Conservation (phyloP, 2,888 invertebrate genomes). For the Dryomyza anilis region DNA sequence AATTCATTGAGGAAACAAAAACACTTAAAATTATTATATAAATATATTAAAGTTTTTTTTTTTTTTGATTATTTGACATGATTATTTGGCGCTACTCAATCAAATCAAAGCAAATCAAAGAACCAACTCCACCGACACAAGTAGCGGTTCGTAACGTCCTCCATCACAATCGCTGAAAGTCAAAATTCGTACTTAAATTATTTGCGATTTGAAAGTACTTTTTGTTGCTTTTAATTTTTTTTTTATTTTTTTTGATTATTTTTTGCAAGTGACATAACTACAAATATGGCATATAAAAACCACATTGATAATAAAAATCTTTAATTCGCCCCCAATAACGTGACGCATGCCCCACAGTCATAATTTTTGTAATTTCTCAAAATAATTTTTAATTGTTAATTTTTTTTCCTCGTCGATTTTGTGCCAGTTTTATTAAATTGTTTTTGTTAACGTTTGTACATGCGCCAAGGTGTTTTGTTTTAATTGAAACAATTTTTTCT, state of each 20-base stretch:
- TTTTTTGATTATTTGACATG: too few species aligned
- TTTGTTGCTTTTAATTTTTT: background rate
- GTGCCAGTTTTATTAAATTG: background rate
- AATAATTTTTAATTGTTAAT: background rate
- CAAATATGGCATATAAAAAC: background rate
- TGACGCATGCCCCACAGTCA: conserved; percentile 16
- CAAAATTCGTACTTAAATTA: too few species aligned
- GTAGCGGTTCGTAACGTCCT: background rate
- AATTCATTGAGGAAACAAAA: too few species aligned
- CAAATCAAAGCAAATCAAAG: too few species aligned
- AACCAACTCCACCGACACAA: background rate
- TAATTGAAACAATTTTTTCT: conserved; percentile 22
- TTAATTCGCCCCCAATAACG: conserved; percentile 20
- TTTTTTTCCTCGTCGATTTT: background rate
- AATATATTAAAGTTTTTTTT: too few species aligned
- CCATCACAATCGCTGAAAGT: background rate
- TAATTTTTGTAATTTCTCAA: background rate
- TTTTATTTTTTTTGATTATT: background rate
- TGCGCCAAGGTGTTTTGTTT: background rate
- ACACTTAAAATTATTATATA: too few species aligned
- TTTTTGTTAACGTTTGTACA: background rate
- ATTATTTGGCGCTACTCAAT: too few species aligned
- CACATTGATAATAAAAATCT: background rate
- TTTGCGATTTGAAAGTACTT: too few species aligned
- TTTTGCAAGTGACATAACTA: conserved; percentile 17